Evolutionary conservation across 2,888 invertebrate genomes (phyloP).

Genomic region (Encarsia formosa): DNA sequence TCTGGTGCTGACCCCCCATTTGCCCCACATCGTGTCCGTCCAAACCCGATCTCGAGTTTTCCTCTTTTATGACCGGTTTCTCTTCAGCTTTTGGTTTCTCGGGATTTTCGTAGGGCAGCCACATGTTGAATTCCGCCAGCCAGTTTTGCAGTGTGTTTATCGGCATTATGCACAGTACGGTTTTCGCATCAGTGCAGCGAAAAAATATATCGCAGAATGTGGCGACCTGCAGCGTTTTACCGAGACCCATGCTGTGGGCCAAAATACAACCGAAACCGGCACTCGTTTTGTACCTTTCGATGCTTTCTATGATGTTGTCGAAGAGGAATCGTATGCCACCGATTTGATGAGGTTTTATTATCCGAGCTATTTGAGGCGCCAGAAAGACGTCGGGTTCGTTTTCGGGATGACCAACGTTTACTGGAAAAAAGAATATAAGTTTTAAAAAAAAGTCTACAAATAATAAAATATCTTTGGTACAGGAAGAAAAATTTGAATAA

Average conservation of each 20-base stretch:
- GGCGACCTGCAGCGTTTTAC: slow-evolving; percentile 95
- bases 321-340: slow-evolving; percentile 93
- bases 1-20: slow-evolving; percentile 34
- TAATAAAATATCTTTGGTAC: too few species aligned
- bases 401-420: slow-evolving; percentile 90
- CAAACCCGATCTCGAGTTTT: slow-evolving; percentile 36
- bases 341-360: slow-evolving; percentile 96
- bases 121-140: slow-evolving; percentile 96
- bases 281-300: slow-evolving; percentile 74
- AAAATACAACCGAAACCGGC: slow-evolving; percentile 94
- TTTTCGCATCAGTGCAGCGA: slow-evolving; percentile 80
- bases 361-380: slow-evolving; percentile 83
- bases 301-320: slow-evolving; percentile 94
- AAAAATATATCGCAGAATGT: slow-evolving; percentile 96
- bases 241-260: slow-evolving; percentile 98
- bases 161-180: slow-evolving; percentile 94
- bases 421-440: too few species aligned
- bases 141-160: slow-evolving; percentile 98
- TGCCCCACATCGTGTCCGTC: slow-evolving; percentile 16
- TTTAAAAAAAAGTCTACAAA: too few species aligned
- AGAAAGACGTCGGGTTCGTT: slow-evolving; percentile 88
- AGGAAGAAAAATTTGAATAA: too few species aligned
- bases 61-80: slow-evolving; percentile 39
- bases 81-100: slow-evolving; percentile 30
- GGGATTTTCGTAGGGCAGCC: slow-evolving; percentile 75